Evolutionary conservation across 2,797 vertebrate species (phyloP), one percentile per base, ranked within the genome.

Genomic region (Semotilus atromaculatus): DNA sequence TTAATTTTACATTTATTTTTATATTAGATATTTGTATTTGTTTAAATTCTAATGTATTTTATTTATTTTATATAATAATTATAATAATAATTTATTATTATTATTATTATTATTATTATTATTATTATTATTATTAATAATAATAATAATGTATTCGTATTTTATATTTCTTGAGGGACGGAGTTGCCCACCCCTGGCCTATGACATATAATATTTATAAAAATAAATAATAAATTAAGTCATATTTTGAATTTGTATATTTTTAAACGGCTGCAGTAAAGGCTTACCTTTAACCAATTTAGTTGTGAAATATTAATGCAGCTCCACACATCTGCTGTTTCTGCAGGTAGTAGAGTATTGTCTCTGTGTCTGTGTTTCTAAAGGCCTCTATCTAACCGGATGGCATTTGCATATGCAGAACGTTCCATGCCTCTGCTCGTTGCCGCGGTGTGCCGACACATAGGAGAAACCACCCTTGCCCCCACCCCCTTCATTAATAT

Each of bases 401-500:
- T 92, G 66, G 78, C 76, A 89, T 89, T 89, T 86, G 80, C 88
- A 89, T 88, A 89, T 88, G 88, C 88, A 89, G 86, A 89, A 60
- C 82, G 45, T 31, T 70, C 81, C 80, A 60, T 88, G 83, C 74
- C 84, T 79, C 29, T 53, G 85, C 85, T 53, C 81, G 60, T 10
- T 70, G 88, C 78, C 2, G 83, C 76, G 60, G 87, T 86, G 84
- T 84, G 83, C 87, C 88, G 91, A 84, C 89, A 89, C 87, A 89
- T 85, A 86, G 81, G 84, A 88, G 88, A 87, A 94, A 90, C 93
- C 92, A 93, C 92, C 94, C 94, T 93, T 93, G 94, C 95, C 94
- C 95, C 94, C 92, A 92, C 94, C 95, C 94, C 90, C 91, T 93
- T 95, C 94, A 97, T 97, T 97, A 97, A 97, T 97, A 97, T 97